These are phyloP conservation scores for Excalfactoria chinensis DNA, from an alignment of 2,113 vertebrate genomes.

Conservation along the genomic window DNA sequence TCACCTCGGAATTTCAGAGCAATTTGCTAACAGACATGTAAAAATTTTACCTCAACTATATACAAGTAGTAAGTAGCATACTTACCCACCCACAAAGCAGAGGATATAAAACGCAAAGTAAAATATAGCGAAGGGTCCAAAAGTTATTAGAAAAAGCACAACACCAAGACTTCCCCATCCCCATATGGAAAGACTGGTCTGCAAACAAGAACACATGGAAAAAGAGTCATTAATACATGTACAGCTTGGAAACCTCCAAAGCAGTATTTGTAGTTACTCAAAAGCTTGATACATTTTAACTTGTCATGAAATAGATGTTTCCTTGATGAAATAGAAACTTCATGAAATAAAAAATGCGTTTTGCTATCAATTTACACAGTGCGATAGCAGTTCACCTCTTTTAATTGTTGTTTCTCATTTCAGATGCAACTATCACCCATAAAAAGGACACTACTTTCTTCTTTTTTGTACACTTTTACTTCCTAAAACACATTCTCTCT, in stretches of 20 bases:
- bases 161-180: conserved; percentile 97
- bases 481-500: background rate
- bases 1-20: background rate
- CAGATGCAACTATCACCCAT: background rate
- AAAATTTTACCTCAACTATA: background rate
- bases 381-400: background rate
- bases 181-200: conserved; percentile 97
- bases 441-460: background rate
- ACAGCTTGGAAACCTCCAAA: background rate
- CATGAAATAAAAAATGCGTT: background rate
- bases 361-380: background rate
- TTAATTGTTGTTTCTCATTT: background rate
- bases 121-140: conserved; percentile 98
- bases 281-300: background rate
- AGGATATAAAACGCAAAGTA: conserved; percentile 98
- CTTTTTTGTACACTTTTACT: background rate
- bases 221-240: background rate
- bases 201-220: conserved; percentile 73
- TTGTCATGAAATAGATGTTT: background rate
- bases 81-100: conserved; percentile 98
- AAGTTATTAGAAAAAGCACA: conserved; percentile 95
- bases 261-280: background rate
- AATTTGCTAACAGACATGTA: background rate
- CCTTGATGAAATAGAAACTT: background rate
- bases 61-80: conserved; percentile 26